Conservation (phyloP, 2,888 invertebrate genomes). For the Scrobipalpa costella region DNA sequence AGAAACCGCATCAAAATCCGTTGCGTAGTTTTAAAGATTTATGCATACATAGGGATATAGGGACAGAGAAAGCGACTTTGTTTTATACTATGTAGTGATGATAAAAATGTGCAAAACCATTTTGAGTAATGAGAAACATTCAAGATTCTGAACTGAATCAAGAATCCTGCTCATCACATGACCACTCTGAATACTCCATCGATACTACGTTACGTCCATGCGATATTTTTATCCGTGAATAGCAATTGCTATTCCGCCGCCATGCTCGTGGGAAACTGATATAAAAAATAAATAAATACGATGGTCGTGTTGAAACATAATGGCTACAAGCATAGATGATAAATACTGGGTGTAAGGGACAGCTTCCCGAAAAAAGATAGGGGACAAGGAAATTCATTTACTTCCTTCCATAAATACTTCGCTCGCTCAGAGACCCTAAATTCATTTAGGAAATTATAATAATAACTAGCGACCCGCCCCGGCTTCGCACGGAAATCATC, state of each 20-base stretch:
- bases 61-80: too few species aligned
- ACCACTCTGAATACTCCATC: neutral
- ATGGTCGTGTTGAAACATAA: conserved; percentile 58
- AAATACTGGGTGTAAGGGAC: too few species aligned
- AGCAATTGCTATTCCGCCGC: conserved; percentile 56
- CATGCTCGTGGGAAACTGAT: conserved; percentile 66
- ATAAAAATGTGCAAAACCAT: neutral
- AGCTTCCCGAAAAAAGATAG: too few species aligned
- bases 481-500: too few species aligned
- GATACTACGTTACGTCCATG: neutral
- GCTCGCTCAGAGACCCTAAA: too few species aligned
- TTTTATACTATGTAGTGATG: neutral
- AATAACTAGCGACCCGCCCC: too few species aligned
- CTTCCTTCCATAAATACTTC: too few species aligned
- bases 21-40: too few species aligned
- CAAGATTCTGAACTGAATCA: neutral
- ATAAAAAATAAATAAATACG: conserved; percentile 59
- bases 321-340: conserved; percentile 46
- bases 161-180: neutral
- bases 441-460: too few species aligned
- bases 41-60: too few species aligned
- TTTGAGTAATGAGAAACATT: neutral
- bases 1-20: too few species aligned
- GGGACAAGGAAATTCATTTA: too few species aligned
- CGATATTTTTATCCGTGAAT: conserved; percentile 43